Evolutionary conservation across 2,888 invertebrate species (phyloP), one percentile per base, ranked within the genome.

Genomic region (Melinopterus prodromus): DNA sequence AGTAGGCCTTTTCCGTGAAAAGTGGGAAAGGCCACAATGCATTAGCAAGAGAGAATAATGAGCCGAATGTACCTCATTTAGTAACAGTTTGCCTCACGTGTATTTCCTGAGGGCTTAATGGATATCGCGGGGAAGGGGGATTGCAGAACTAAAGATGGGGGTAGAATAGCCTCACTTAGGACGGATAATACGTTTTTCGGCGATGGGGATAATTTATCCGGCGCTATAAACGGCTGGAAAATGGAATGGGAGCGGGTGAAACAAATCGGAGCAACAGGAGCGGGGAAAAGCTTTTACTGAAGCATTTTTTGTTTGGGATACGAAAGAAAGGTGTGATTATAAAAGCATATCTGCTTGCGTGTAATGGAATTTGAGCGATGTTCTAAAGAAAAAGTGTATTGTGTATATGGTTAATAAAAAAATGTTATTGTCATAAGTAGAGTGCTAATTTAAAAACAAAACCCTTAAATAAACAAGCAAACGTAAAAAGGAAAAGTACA

Each of bases 151-250:
- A 12, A 53, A 53, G 53, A 53, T 53, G 53, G 53, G 26, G 53
- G 53, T 53, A 53, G 53, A 53, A 53, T 53, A 53, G 53, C 53
- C 53, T 53, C 53, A 53, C 53, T 53, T 53, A 53, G 53, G 53
- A 38, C 53, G 53, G 53, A 53, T 53, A 53, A 53, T 53, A 53
- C 53, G 53, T 53, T 53, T 53, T 53, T 53, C 53, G 53, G 53
- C 5, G 53, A 53, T 53, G 53, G 53, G 53, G 53, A 53, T 53
- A 53, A 53, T 53, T 53, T 53, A 53, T 53, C 53, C 12, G 53
- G 12, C 53, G 53, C 26, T 53, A 12, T 53, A 53, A 12, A 53
- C 53, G 12, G 53, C 53, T 53, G 53, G 9, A 53, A 53, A 53
- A 53, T 53, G 53, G 53, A 53, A 53, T 53, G 5, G 53, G 53